These are phyloP conservation scores for Argyresthia goedartella DNA, from an alignment of 2,888 invertebrate species.

Conservation along the genomic window DNA sequence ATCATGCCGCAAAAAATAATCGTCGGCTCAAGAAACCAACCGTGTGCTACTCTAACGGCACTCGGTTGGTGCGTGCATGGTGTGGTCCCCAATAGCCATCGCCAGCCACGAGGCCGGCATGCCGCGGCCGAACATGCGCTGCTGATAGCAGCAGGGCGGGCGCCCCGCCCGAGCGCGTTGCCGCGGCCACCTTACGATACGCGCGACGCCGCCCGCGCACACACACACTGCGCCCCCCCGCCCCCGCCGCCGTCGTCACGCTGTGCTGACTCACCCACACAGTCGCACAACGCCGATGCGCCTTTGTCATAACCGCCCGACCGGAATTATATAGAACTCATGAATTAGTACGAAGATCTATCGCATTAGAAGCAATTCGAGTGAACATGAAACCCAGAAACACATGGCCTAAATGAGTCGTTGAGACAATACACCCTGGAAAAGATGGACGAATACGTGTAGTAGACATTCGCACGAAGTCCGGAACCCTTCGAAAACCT, in stretches of 20 bases:
- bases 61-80: constrained; percentile 7
- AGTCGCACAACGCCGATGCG: too few species aligned
- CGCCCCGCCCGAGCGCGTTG: too few species aligned
- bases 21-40: neutral
- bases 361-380: too few species aligned
- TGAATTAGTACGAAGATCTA: too few species aligned
- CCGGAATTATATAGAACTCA: too few species aligned
- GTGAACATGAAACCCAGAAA: constrained; percentile 1
- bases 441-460: constrained; percentile 7
- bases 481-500: constrained; percentile 5
- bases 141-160: too few species aligned
- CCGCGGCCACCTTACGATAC: too few species aligned
- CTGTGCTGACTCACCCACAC: too few species aligned
- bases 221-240: too few species aligned
- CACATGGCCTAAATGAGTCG: constrained; percentile 5
- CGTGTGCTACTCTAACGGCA: neutral
- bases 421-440: neutral
- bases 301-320: too few species aligned
- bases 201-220: too few species aligned
- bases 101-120: neutral
- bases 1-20: neutral
- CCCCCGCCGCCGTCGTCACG: too few species aligned
- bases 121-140: neutral
- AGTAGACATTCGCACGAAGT: constrained; percentile 6
- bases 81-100: neutral